phyloP scores from a whole-genome alignment of 2,888 invertebrate genomes.

The Hyalella azteca region DNA sequence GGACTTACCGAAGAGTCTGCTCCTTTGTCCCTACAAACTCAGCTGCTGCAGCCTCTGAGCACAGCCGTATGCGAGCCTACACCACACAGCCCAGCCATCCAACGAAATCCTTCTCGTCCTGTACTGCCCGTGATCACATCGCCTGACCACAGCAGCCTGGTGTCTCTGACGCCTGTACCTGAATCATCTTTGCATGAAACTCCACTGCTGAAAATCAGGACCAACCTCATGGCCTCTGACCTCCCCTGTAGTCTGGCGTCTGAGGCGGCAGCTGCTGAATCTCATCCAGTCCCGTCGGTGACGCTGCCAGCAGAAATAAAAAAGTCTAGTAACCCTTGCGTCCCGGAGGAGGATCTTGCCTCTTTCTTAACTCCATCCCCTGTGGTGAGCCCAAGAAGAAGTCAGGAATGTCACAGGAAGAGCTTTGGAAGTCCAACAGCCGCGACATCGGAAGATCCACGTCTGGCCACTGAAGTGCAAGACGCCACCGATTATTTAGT shows the following conservation, averaged over 20 bases:
- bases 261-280: neutral
- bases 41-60: neutral
- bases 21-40: neutral
- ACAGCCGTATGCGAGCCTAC: neutral
- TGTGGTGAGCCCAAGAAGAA: conserved; percentile 2
- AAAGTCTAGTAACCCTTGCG: neutral
- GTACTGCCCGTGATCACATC: neutral
- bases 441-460: neutral
- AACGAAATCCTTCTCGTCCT: neutral
- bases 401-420: neutral
- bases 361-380: neutral
- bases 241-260: neutral
- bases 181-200: neutral
- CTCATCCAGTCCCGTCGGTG: neutral
- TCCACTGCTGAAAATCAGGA: neutral
- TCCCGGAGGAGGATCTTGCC: neutral
- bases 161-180: neutral
- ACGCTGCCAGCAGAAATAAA: neutral
- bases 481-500: conserved; percentile 25
- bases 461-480: neutral
- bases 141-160: neutral
- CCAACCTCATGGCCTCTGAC: neutral
- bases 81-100: neutral
- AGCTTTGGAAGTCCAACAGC: neutral
- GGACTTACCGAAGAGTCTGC: conserved; percentile 17